Conservation (phyloP, 2,888 invertebrate genomes). For the Syrphus vitripennis region DNA sequence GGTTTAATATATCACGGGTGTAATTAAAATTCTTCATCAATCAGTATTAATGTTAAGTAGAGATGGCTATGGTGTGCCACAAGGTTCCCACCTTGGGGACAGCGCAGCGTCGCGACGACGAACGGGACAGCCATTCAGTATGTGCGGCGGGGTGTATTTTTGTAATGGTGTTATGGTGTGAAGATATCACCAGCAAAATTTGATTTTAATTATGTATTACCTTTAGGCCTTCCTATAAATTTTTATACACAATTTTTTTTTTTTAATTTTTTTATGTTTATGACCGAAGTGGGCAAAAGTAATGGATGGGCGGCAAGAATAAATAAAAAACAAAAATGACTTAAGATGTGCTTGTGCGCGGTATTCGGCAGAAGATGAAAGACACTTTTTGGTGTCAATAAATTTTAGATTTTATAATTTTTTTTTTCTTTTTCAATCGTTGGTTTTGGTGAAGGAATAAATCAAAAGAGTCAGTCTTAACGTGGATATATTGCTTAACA, state of each 20-base stretch:
- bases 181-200: slow-evolving; percentile 61
- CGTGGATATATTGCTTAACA: slow-evolving; percentile 1
- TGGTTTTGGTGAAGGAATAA: not conserved
- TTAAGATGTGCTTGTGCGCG: slow-evolving; percentile 40
- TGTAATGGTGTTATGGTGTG: slow-evolving; percentile 31
- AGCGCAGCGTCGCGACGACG: not conserved
- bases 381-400: slow-evolving; percentile 53
- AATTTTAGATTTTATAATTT: slow-evolving; percentile 22
- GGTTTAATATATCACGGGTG: slow-evolving; percentile 70
- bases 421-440: not conserved
- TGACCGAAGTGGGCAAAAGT: slow-evolving; percentile 19
- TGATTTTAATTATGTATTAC: slow-evolving; percentile 60
- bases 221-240: slow-evolving; percentile 17
- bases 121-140: no score
- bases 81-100: slow-evolving; percentile 51
- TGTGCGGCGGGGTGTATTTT: not conserved
- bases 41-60: slow-evolving; percentile 56
- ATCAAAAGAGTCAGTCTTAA: not conserved
- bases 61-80: slow-evolving; percentile 54
- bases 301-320: slow-evolving; percentile 50
- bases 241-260: not conserved
- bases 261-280: slow-evolving; percentile 9
- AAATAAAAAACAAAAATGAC: slow-evolving; percentile 67
- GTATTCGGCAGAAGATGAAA: slow-evolving; percentile 59
- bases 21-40: slow-evolving; percentile 72